phyloP scores from a whole-genome alignment of 1,140 invertebrate species.

The Pantala flavescens region DNA sequence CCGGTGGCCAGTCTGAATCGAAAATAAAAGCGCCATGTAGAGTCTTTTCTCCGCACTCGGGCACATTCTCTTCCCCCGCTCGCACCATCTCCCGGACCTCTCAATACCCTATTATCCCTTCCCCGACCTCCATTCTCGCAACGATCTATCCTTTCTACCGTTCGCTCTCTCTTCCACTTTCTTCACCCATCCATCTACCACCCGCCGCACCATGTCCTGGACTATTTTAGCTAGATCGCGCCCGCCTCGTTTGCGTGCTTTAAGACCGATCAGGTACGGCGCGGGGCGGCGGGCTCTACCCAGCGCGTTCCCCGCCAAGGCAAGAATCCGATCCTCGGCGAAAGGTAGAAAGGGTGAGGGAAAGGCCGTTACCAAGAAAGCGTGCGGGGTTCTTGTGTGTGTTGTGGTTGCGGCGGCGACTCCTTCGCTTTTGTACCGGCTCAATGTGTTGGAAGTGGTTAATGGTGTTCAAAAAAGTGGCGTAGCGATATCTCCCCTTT shows the following conservation, averaged over 20 bases:
- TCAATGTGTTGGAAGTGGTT: too few relatives aligned
- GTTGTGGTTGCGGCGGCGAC: too few relatives aligned
- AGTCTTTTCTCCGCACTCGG: background rate
- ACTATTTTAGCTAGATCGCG: background rate
- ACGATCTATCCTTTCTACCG: background rate
- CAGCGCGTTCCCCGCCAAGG: background rate
- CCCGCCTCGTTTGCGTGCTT: background rate
- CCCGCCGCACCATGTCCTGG: background rate
- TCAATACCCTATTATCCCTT: slow-evolving; percentile 1
- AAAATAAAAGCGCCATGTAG: background rate
- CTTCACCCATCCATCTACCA: background rate
- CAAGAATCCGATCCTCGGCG: background rate
- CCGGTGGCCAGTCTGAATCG: background rate
- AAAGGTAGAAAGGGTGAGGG: background rate
- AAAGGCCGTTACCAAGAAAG: too few relatives aligned
- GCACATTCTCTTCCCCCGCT: background rate
- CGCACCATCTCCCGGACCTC: background rate
- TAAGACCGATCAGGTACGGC: background rate
- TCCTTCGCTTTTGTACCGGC: too few relatives aligned
- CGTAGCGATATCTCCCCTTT: too few relatives aligned
- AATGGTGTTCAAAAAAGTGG: too few relatives aligned
- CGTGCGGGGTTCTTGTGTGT: too few relatives aligned
- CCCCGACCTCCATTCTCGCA: background rate
- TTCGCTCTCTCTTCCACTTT: background rate
- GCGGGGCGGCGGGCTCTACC: background rate